phyloP scores from a whole-genome alignment of 2,113 vertebrate genomes.

The Pelodiscus sinensis region DNA sequence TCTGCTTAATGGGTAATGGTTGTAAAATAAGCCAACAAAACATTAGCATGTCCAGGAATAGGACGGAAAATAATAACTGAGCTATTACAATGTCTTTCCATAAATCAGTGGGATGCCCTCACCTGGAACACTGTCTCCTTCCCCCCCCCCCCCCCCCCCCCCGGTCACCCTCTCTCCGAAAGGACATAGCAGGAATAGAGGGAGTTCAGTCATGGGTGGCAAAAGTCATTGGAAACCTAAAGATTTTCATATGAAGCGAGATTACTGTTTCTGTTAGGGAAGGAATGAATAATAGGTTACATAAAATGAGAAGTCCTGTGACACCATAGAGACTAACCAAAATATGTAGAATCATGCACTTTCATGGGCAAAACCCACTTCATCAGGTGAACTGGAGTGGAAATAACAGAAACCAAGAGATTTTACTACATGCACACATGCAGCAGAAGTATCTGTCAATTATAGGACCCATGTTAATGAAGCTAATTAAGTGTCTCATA shows the following conservation, averaged over 20 bases:
- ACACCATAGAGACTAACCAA: too few relatives aligned
- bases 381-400: too few relatives aligned
- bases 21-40: not conserved
- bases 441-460: too few relatives aligned
- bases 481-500: too few relatives aligned
- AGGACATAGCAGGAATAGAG: constrained; percentile 2
- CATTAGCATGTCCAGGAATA: not conserved
- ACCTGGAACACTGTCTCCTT: not conserved
- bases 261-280: not conserved
- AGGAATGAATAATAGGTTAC: not conserved
- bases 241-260: not conserved
- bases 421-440: too few relatives aligned
- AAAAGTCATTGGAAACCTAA: not conserved
- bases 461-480: too few relatives aligned
- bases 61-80: not conserved
- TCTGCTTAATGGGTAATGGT: not conserved
- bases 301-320: too few relatives aligned
- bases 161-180: not conserved
- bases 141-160: too few relatives aligned
- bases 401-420: too few relatives aligned
- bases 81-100: not conserved
- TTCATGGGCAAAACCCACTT: too few relatives aligned
- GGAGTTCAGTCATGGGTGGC: not conserved
- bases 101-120: rapidly evolving
- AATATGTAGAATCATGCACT: too few relatives aligned